Conservation (phyloP, 2,888 invertebrate genomes). For the Apeira syringaria region DNA sequence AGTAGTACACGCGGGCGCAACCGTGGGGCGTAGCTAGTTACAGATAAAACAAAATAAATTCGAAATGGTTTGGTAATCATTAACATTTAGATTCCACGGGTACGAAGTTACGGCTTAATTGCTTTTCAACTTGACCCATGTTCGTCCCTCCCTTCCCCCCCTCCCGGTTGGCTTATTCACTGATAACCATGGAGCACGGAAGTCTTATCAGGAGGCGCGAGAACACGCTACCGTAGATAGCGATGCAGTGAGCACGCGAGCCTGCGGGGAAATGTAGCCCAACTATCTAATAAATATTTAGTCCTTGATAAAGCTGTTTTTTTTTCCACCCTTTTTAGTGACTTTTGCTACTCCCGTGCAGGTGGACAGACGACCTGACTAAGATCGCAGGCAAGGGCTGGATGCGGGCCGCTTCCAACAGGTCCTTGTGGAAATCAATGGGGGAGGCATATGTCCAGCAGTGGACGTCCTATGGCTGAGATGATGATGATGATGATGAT, state of each 20-base stretch:
- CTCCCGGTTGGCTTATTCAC: slow-evolving; percentile 3
- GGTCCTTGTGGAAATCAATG: no score
- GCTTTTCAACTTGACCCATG: slow-evolving; percentile 8
- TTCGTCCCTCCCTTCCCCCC: slow-evolving; percentile 2
- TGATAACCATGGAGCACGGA: slow-evolving; percentile 15
- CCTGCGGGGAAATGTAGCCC: neutral
- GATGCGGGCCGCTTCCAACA: no score
- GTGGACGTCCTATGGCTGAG: no score
- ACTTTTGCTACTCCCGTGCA: no score
- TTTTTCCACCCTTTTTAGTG: no score
- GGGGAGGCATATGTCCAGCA: no score
- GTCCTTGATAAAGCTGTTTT: neutral
- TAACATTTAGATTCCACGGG: neutral
- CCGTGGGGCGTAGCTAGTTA: no score
- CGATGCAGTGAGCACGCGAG: slow-evolving; percentile 16
- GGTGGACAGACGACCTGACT: no score
- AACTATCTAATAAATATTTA: neutral
- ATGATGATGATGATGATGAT: no score
- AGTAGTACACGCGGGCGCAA: neutral
- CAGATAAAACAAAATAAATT: neutral
- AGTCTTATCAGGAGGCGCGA: slow-evolving; percentile 22
- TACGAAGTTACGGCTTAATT: slow-evolving; percentile 4
- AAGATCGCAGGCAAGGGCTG: no score
- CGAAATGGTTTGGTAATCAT: neutral
- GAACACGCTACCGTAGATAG: slow-evolving; percentile 17